A percentile compares a stretch with the other conserved stretches of the same genome.
Conservation (phyloP, 1,140 invertebrate genomes). For the Octopus bimaculoides region DNA sequence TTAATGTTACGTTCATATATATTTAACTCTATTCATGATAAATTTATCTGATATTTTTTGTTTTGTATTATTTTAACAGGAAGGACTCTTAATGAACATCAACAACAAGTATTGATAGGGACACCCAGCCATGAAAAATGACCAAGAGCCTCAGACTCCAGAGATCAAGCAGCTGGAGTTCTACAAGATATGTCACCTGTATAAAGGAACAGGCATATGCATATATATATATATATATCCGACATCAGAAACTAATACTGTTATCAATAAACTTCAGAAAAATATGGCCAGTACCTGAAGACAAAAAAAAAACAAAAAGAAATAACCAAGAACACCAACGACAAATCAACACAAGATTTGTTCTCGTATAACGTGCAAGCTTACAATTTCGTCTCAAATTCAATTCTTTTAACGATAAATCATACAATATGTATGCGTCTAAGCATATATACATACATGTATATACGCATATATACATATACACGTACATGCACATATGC, state of each 20-base stretch:
- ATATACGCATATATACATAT: background rate
- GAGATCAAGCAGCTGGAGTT: background rate
- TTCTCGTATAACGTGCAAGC: background rate
- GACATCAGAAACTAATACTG: background rate
- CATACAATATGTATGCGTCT: background rate
- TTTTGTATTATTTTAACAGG: background rate
- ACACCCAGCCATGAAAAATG: conserved; percentile 4
- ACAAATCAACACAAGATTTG: background rate
- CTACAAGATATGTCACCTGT: background rate
- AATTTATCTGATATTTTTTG: no score
- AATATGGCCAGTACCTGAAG: background rate
- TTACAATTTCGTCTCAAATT: background rate
- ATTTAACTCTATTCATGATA: no score
- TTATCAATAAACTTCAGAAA: background rate
- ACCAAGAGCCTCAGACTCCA: background rate
- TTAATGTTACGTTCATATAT: no score
- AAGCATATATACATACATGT: background rate
- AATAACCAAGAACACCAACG: background rate
- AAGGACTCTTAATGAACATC: conserved; percentile 10
- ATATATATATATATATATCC: background rate
- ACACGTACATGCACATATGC: background rate
- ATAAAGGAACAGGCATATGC: background rate
- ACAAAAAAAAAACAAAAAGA: background rate
- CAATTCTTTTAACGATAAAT: background rate
- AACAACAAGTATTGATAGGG: conserved; percentile 9